Percentiles rank a stretch among this genome's conserved stretches.
Conservation (phyloP, 2,113 vertebrate genomes). For the Callocephalon fimbriatum region DNA sequence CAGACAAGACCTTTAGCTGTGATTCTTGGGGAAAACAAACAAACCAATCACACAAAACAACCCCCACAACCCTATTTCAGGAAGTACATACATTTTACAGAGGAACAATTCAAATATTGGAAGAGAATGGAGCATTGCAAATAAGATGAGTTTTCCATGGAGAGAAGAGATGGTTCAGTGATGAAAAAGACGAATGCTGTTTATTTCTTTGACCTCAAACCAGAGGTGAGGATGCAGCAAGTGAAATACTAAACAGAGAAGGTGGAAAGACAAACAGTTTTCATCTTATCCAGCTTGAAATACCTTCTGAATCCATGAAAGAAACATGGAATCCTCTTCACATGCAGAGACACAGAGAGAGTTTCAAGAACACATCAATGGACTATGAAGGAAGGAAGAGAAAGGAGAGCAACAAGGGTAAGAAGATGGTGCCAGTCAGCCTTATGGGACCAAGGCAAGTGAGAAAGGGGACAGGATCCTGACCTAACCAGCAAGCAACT, state of each 20-base stretch:
- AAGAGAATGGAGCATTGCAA: background rate
- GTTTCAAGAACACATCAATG: background rate
- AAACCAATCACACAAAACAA: background rate
- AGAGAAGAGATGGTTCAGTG: background rate
- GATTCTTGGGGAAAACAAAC: background rate
- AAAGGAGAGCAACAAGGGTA: background rate
- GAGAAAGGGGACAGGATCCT: background rate
- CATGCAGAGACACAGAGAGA: background rate
- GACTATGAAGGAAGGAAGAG: background rate
- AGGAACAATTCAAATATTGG: background rate
- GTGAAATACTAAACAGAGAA: background rate
- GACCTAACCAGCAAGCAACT: rapidly evolving
- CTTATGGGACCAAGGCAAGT: rapidly evolving
- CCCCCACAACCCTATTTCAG: background rate
- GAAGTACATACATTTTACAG: background rate
- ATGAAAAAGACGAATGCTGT: background rate
- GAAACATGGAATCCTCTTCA: background rate
- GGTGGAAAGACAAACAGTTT: background rate
- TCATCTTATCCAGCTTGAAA: background rate
- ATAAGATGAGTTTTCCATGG: background rate
- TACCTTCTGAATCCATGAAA: background rate
- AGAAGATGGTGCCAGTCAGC: background rate
- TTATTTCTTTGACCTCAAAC: background rate
- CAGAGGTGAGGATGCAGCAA: background rate
- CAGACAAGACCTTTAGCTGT: background rate